These are phyloP conservation scores for Argynnis bischoffii DNA, from an alignment of 2,888 invertebrate genomes.

Conservation along the genomic window DNA sequence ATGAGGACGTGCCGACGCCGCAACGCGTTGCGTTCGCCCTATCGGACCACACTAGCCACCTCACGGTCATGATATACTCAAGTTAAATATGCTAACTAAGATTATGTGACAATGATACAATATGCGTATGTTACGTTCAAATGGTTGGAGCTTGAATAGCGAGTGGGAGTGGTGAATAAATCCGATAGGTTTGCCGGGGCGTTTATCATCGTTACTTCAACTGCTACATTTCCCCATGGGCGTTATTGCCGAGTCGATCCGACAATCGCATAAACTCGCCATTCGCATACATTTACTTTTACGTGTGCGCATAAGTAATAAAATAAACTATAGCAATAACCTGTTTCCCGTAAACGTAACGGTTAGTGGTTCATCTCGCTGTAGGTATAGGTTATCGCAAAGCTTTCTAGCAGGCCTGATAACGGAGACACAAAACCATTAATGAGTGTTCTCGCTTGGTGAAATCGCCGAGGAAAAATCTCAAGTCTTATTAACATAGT, in stretches of 20 bases:
- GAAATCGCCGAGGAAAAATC: constrained; percentile 79
- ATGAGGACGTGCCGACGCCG: constrained; percentile 69
- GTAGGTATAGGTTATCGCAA: constrained; percentile 51
- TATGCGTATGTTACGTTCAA: constrained; percentile 20
- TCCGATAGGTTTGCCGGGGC: constrained; percentile 20
- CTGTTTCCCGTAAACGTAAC: constrained; percentile 35
- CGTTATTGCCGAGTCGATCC: constrained; percentile 33
- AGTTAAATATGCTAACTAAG: constrained; percentile 15
- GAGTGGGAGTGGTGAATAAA: constrained; percentile 12
- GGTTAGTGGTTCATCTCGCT: constrained; percentile 35
- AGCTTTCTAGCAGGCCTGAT: constrained; percentile 68
- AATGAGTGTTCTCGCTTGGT: constrained; percentile 70
- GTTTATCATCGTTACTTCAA: constrained; percentile 46
- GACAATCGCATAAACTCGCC: constrained; percentile 33
- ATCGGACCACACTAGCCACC: constrained; percentile 47
- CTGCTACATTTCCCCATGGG: constrained; percentile 39
- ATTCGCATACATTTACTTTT: constrained; percentile 33
- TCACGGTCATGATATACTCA: constrained; percentile 22
- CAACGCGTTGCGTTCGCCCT: constrained; percentile 55
- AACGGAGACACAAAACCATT: constrained; percentile 72
- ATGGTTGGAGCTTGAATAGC: neutral
- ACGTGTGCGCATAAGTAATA: constrained; percentile 21
- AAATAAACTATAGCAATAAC: constrained; percentile 31
- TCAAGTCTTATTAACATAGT: constrained; percentile 77
- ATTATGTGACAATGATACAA: constrained; percentile 19